phyloP scores from a whole-genome alignment of 1,140 invertebrate genomes.

The Lasioglossum albipes region DNA sequence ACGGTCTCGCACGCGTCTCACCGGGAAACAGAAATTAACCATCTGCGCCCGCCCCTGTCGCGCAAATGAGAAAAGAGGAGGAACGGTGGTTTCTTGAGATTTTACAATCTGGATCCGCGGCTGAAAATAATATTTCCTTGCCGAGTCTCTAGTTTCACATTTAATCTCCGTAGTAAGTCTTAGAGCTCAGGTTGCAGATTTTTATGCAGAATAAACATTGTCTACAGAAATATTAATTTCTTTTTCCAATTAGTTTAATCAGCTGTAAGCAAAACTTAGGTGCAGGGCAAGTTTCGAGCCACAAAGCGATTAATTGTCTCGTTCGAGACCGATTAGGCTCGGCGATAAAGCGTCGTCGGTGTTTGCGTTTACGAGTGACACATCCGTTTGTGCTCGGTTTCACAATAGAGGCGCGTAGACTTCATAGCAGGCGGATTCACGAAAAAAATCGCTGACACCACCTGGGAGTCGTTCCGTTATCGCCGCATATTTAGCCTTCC shows the following conservation, averaged over 20 bases:
- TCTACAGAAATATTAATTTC: no score
- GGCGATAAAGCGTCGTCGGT: neutral
- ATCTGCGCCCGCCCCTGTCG: neutral
- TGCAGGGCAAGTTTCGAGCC: no score
- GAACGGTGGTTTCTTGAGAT: neutral
- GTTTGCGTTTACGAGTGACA: neutral
- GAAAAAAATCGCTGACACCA: slow-evolving; percentile 56
- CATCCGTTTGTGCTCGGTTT: neutral
- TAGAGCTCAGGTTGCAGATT: no score
- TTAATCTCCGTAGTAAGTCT: no score
- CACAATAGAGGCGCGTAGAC: slow-evolving; percentile 6
- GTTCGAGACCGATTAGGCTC: neutral
- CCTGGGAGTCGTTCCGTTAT: slow-evolving; percentile 65
- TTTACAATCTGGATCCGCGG: neutral
- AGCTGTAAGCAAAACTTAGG: no score
- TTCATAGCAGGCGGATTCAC: slow-evolving; percentile 19
- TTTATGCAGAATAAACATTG: no score
- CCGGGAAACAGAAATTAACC: neutral
- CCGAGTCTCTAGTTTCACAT: no score
- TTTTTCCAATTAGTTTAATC: no score
- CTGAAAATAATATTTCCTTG: no score
- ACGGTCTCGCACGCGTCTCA: neutral
- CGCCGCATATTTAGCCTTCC: slow-evolving; percentile 57
- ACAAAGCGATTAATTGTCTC: neutral
- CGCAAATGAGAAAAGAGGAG: neutral